Conservation (phyloP, 2,113 vertebrate genomes). For the Festucalex cinctus region DNA sequence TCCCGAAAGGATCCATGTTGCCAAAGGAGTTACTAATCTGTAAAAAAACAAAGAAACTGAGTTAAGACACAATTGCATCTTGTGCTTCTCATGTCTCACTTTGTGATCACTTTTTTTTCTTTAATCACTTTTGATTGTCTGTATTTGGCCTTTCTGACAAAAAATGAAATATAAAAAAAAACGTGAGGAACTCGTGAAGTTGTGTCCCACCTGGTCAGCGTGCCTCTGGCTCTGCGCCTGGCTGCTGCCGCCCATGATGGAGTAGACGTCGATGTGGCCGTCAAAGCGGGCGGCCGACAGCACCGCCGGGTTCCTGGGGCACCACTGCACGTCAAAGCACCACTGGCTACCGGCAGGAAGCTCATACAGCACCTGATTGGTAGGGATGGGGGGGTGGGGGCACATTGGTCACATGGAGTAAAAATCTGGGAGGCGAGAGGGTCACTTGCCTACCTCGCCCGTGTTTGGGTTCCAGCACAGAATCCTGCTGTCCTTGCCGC, state of each 20-base stretch:
- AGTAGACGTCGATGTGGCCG: slow-evolving; percentile 87
- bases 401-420: background rate
- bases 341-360: slow-evolving; percentile 89
- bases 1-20: slow-evolving; percentile 92
- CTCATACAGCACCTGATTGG: slow-evolving; percentile 86
- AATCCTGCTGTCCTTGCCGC: slow-evolving; percentile 93
- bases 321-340: slow-evolving; percentile 99
- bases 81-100: too few species aligned
- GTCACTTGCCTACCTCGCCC: slow-evolving; percentile 75
- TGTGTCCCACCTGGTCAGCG: slow-evolving; percentile 68
- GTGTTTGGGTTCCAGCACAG: slow-evolving; percentile 96
- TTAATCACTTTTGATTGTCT: too few species aligned
- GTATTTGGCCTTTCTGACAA: too few species aligned
- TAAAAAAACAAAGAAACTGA: background rate
- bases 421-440: background rate
- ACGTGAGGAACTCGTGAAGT: background rate
- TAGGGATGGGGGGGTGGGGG: too few species aligned
- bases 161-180: too few species aligned
- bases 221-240: slow-evolving; percentile 82
- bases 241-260: slow-evolving; percentile 89
- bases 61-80: too few species aligned
- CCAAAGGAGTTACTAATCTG: slow-evolving; percentile 88
- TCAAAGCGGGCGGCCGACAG: slow-evolving; percentile 91
- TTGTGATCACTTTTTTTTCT: too few species aligned
- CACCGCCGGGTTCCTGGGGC: slow-evolving; percentile 89